A percentile compares a stretch with the other conserved stretches of the same genome.
These are phyloP conservation scores for Taeniopygia guttata DNA, from an alignment of 2,797 vertebrate species.

Conservation along the genomic window DNA sequence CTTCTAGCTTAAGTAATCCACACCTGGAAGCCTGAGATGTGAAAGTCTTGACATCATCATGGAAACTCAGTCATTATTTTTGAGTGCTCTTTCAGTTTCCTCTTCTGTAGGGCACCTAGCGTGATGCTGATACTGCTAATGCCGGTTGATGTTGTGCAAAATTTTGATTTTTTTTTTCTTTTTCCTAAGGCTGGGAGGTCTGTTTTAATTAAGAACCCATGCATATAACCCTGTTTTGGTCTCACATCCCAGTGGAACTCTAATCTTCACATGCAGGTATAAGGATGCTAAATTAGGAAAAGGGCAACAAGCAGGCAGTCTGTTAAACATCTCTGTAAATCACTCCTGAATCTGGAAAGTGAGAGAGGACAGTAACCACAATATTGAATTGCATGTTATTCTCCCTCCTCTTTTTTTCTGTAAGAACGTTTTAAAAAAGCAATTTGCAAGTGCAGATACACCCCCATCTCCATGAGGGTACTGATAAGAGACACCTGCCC, in stretches of 20 bases:
- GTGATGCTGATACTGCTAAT: conserved; percentile 3
- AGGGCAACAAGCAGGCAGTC: background rate
- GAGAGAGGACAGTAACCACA: background rate
- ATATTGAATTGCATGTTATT: background rate
- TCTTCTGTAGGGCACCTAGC: conserved; percentile 1
- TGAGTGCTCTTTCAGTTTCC: background rate
- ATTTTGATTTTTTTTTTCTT: background rate
- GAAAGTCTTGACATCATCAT: conserved; percentile 46
- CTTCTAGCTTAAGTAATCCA: conserved; percentile 50
- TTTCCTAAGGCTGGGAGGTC: background rate
- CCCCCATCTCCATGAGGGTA: background rate
- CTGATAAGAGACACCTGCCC: background rate
- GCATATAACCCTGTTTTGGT: background rate
- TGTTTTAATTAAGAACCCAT: conserved; percentile 35
- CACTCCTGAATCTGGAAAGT: background rate
- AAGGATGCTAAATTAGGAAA: conserved; percentile 16
- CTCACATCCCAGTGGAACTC: background rate
- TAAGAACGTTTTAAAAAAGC: background rate
- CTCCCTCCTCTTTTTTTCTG: background rate
- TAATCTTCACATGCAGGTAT: background rate
- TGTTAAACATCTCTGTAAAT: background rate
- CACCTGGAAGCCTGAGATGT: conserved; percentile 30
- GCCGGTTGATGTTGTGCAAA: conserved; percentile 5
- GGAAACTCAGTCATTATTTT: conserved; percentile 50
- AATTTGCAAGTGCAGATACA: background rate